A percentile compares a stretch with the other conserved stretches of the same genome.
Conservation (phyloP, 2,797 vertebrate genomes). For the Furcifer pardalis region DNA sequence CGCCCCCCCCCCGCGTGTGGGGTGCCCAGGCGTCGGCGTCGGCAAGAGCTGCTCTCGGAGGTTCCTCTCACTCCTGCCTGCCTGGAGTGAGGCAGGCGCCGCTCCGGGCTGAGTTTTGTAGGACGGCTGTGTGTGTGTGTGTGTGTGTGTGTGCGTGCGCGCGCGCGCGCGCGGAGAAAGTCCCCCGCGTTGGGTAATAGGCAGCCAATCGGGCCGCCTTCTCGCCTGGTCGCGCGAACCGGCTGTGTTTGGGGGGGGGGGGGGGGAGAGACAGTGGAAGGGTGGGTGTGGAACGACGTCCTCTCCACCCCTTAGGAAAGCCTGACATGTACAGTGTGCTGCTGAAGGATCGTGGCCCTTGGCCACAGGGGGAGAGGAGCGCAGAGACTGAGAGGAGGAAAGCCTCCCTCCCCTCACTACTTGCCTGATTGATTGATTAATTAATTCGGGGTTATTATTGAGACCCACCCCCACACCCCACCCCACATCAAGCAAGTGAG, state of each 20-base stretch:
- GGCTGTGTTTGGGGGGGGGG: background rate
- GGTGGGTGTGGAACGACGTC: background rate
- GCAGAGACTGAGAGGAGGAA: background rate
- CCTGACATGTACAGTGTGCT: no score
- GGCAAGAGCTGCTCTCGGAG: background rate
- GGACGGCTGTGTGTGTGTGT: fast-evolving
- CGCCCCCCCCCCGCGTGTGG: no score
- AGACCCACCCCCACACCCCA: no score
- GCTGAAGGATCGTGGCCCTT: no score
- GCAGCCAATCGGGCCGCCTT: constrained; percentile 71
- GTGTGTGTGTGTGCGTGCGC: no score
- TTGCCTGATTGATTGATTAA: background rate
- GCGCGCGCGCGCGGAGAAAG: background rate
- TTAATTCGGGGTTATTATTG: no score
- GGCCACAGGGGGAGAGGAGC: no score
- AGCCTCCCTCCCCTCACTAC: no score
- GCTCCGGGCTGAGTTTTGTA: constrained; percentile 48
- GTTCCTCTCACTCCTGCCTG: background rate
- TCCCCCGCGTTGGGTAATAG: background rate
- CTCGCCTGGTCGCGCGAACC: constrained; percentile 18
- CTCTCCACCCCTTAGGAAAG: no score
- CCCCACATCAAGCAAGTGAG: no score
- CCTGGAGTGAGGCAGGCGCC: constrained; percentile 20
- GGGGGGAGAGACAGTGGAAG: background rate
- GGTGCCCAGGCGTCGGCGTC: fast-evolving